Conservation (phyloP, 2,797 vertebrate species). For the Aselliscus stoliczkanus region DNA sequence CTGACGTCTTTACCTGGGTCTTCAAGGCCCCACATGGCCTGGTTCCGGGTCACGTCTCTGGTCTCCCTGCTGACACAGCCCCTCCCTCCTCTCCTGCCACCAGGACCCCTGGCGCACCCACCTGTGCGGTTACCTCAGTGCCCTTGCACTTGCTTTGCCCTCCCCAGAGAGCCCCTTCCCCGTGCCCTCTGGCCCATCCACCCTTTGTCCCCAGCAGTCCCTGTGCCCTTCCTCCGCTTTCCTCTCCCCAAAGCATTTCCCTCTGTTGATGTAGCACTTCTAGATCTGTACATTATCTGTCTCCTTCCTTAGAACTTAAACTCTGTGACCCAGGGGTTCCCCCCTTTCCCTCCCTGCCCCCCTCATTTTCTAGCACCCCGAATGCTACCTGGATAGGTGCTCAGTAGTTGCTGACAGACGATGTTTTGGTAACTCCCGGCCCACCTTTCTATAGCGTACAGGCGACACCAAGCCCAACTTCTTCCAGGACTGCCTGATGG, state of each 20-base stretch:
- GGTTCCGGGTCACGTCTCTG: neutral
- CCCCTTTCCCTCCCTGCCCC: accelerated
- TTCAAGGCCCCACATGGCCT: accelerated
- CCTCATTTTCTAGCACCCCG: accelerated
- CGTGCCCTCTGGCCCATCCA: accelerated
- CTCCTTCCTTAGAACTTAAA: neutral
- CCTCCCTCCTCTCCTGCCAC: no score
- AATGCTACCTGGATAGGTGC: accelerated
- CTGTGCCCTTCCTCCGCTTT: neutral
- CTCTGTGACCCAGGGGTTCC: neutral
- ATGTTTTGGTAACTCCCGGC: neutral
- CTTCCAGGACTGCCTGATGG: slow-evolving; percentile 85
- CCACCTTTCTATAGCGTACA: slow-evolving; percentile 65
- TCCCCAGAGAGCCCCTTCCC: neutral
- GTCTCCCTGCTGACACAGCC: neutral
- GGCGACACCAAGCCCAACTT: slow-evolving; percentile 82
- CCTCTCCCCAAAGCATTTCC: accelerated
- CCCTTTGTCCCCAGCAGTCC: neutral
- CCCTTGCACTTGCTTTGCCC: neutral
- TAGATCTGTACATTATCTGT: accelerated
- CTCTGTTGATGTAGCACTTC: accelerated
- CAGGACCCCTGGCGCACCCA: neutral
- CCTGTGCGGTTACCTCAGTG: neutral
- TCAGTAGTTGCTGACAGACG: accelerated
- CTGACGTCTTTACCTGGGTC: neutral